A percentile compares a stretch with the other conserved stretches of the same genome.
phyloP scores from a whole-genome alignment of 1,140 invertebrate genomes.

The Mercenaria mercenaria region DNA sequence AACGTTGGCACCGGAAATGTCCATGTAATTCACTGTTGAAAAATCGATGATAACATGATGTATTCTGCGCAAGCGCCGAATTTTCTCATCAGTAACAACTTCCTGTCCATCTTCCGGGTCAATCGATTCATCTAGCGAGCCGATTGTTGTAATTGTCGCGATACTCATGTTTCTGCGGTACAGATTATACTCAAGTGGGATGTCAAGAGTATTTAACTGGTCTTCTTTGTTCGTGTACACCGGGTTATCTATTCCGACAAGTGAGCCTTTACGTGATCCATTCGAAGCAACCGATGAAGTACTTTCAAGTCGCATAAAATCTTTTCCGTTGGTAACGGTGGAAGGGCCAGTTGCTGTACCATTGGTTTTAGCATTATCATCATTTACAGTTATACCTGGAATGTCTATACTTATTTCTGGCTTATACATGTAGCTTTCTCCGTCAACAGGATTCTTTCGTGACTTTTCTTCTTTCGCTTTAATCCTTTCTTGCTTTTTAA shows the following conservation, averaged over 20 bases:
- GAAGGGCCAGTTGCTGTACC: background rate
- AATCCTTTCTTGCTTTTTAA: conserved; percentile 79
- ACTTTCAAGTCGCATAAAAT: conserved; percentile 53
- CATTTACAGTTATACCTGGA: conserved; percentile 53
- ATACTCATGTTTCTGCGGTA: conserved; percentile 60
- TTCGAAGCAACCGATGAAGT: conserved; percentile 44
- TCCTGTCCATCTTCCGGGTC: conserved; percentile 81
- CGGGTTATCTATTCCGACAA: conserved; percentile 46
- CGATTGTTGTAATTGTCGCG: conserved; percentile 70
- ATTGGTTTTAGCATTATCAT: background rate
- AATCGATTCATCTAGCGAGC: conserved; percentile 76
- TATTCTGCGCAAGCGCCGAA: conserved; percentile 75
- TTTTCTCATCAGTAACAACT: conserved; percentile 78
- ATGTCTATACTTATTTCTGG: conserved; percentile 53
- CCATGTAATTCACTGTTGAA: conserved; percentile 85
- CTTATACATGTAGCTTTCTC: conserved; percentile 23
- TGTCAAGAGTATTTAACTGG: background rate
- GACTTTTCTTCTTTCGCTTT: conserved; percentile 48
- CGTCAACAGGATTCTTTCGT: conserved; percentile 54
- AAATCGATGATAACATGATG: conserved; percentile 86
- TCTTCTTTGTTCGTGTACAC: conserved; percentile 41
- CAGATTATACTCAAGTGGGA: conserved; percentile 45
- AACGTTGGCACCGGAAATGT: conserved; percentile 86
- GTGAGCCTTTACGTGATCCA: conserved; percentile 7
- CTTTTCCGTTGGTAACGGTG: conserved; percentile 12